A percentile compares a stretch with the other conserved stretches of the same genome.
phyloP scores from a whole-genome alignment of 2,888 invertebrate genomes.

The Ametastegia equiseti region DNA sequence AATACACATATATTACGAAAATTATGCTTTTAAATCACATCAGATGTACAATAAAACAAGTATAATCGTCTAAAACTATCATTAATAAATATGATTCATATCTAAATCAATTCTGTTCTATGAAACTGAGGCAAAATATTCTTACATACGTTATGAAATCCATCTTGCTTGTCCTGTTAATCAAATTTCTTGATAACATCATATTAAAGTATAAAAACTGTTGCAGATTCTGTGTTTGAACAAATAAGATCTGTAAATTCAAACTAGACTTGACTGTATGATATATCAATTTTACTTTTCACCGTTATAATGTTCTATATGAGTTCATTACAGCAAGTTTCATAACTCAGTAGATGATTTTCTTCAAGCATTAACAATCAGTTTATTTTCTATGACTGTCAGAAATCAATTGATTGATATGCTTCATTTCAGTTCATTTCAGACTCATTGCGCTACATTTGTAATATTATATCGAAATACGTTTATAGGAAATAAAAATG shows the following conservation, averaged over 20 bases:
- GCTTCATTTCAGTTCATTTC: conserved; percentile 12
- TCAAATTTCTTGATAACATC: background rate
- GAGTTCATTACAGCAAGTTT: background rate
- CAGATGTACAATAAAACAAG: background rate
- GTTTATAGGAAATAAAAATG: conserved; percentile 10
- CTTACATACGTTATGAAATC: background rate
- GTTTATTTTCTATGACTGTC: background rate
- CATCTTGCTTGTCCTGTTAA: background rate
- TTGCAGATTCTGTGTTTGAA: background rate
- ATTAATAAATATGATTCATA: background rate
- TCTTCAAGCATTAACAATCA: background rate
- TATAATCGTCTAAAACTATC: background rate
- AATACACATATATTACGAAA: conserved; percentile 16
- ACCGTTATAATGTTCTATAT: conserved; percentile 4
- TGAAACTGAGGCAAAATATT: background rate
- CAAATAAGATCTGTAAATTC: background rate
- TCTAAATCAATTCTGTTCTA: background rate
- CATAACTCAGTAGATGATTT: background rate
- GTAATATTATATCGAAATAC: background rate
- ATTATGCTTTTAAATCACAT: background rate
- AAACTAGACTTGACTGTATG: background rate
- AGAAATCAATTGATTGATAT: conserved; percentile 1
- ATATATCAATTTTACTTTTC: background rate
- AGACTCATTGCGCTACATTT: conserved; percentile 16
- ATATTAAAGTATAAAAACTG: background rate